phyloP scores from a whole-genome alignment of 1,140 invertebrate species.

The Pseudomyrmex cubaensis region DNA sequence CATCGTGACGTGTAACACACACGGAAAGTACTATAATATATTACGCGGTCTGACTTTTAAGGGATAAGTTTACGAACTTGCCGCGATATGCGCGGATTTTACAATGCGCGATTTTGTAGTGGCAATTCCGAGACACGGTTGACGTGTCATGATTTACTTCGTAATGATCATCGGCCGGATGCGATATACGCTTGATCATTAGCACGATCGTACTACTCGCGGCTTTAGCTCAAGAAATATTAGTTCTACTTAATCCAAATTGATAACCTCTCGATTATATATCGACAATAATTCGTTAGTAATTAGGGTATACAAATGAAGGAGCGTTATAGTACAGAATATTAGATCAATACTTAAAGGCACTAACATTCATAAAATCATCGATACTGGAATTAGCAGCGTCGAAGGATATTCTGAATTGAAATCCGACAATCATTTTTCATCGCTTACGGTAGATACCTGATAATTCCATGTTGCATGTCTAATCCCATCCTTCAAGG shows the following conservation, averaged over 20 bases:
- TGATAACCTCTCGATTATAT: no score
- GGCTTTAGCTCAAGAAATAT: not conserved
- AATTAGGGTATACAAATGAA: not conserved
- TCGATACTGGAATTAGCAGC: not conserved
- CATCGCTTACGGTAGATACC: not conserved
- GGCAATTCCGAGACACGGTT: constrained; percentile 8
- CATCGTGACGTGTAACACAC: not conserved
- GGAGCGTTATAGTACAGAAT: not conserved
- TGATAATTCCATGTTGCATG: constrained; percentile 27
- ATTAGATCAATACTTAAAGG: not conserved
- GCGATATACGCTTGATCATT: not conserved
- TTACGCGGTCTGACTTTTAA: constrained; percentile 22
- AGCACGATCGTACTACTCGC: not conserved
- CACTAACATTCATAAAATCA: not conserved
- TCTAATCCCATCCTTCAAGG: constrained; percentile 27
- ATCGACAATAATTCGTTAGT: no score
- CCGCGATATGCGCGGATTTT: constrained; percentile 46
- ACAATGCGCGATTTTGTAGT: constrained; percentile 28
- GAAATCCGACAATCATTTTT: constrained; percentile 29
- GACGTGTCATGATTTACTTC: constrained; percentile 54
- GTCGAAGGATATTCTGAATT: constrained; percentile 12
- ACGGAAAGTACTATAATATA: constrained; percentile 30
- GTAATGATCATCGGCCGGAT: constrained; percentile 16
- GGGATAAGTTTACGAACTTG: constrained; percentile 49
- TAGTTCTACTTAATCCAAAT: not conserved